phyloP scores from a whole-genome alignment of 2,888 invertebrate species.

The Octonoba sinensis region DNA sequence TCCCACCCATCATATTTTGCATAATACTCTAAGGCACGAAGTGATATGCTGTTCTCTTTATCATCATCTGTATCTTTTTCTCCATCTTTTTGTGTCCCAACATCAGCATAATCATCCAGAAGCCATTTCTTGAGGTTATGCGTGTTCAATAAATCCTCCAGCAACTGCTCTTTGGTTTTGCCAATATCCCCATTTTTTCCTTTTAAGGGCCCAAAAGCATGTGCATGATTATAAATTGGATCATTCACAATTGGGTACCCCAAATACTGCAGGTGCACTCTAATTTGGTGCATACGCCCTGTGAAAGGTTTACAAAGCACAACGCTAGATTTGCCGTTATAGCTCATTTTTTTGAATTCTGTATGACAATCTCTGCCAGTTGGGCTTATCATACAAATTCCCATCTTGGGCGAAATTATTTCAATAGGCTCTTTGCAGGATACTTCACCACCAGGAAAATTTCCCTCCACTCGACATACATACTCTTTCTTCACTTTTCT shows the following conservation, averaged over 20 bases:
- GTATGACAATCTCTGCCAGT: slow-evolving; percentile 96
- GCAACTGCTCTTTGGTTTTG: slow-evolving; percentile 84
- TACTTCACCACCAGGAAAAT: slow-evolving; percentile 84
- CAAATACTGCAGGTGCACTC: slow-evolving; percentile 97
- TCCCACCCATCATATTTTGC: slow-evolving; percentile 43
- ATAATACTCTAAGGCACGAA: slow-evolving; percentile 48
- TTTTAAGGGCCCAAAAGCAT: slow-evolving; percentile 89
- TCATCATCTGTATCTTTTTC: neutral
- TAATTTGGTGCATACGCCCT: slow-evolving; percentile 98
- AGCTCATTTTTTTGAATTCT: slow-evolving; percentile 89
- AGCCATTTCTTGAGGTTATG: slow-evolving; percentile 96
- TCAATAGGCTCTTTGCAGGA: slow-evolving; percentile 92
- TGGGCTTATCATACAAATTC: slow-evolving; percentile 92
- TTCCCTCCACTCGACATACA: slow-evolving; percentile 93
- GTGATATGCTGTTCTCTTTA: slow-evolving; percentile 31
- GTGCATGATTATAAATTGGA: slow-evolving; percentile 94
- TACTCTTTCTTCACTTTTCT: slow-evolving; percentile 94
- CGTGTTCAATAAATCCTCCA: slow-evolving; percentile 84
- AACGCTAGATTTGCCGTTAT: slow-evolving; percentile 90
- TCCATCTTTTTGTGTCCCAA: neutral
- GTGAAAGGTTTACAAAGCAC: slow-evolving; percentile 95
- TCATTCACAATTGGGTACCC: slow-evolving; percentile 98
- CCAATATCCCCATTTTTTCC: slow-evolving; percentile 89
- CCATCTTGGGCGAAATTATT: slow-evolving; percentile 94
- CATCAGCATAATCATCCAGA: slow-evolving; percentile 24